Conservation (phyloP, 2,888 invertebrate genomes). For the Cremastinae sp. region DNA sequence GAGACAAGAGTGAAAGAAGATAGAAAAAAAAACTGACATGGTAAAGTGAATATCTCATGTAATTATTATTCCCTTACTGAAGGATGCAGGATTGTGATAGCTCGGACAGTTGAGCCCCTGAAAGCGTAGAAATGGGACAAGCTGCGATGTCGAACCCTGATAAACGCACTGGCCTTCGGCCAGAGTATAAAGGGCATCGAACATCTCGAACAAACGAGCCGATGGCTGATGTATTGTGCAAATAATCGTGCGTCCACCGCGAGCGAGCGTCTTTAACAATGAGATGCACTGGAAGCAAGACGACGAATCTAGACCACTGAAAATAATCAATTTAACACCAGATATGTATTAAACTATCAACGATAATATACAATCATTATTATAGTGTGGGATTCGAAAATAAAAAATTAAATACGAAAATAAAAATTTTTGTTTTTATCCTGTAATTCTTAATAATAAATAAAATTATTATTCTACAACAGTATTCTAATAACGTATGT, state of each 20-base stretch:
- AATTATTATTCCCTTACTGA: conserved; percentile 82
- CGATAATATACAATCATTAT: too few species aligned
- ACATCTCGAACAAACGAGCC: conserved; percentile 98
- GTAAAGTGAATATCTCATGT: not conserved
- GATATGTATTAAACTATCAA: too few species aligned
- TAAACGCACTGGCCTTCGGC: conserved; percentile 98
- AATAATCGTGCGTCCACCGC: conserved; percentile 95
- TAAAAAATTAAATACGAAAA: too few species aligned
- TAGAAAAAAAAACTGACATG: not conserved
- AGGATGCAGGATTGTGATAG: conserved; percentile 98
- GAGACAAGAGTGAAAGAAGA: not conserved
- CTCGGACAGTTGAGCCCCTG: conserved; percentile 94
- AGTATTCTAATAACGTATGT: too few species aligned
- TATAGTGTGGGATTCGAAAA: too few species aligned
- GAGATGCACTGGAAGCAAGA: conserved; percentile 97
- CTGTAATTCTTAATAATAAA: too few species aligned
- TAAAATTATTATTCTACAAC: too few species aligned
- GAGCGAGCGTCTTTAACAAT: conserved; percentile 92
- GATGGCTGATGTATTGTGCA: conserved; percentile 98
- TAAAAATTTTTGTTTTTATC: too few species aligned
- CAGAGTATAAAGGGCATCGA: conserved; percentile 95
- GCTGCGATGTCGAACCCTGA: conserved; percentile 91
- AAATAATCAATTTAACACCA: conserved; percentile 51
- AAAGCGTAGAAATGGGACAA: conserved; percentile 91
- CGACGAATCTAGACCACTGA: conserved; percentile 95